Evolutionary conservation across 2,797 vertebrate species (phyloP).

Genomic region (Erethizon dorsatum): DNA sequence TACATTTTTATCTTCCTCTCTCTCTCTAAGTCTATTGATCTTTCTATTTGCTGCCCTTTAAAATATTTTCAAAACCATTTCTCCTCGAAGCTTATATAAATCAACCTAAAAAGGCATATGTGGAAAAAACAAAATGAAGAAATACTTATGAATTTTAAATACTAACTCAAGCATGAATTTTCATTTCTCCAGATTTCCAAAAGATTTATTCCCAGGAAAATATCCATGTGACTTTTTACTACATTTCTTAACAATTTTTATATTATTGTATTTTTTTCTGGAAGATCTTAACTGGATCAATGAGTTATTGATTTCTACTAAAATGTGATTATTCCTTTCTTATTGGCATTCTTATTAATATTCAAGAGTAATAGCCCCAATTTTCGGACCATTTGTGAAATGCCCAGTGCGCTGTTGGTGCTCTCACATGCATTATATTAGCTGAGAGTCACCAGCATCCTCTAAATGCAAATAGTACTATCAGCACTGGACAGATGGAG

Average conservation of each 20-base stretch:
- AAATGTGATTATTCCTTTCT: background rate
- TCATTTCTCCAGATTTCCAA: background rate
- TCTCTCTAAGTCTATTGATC: constrained; percentile 59
- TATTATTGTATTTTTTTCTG: background rate
- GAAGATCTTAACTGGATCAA: background rate
- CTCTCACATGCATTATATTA: background rate
- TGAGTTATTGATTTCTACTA: background rate
- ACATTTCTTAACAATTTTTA: background rate
- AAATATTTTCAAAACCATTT: constrained; percentile 65
- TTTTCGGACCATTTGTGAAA: background rate
- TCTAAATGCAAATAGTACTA: background rate
- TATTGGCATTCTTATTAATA: background rate
- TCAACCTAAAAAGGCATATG: background rate
- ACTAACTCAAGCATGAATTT: background rate
- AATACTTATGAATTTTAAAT: background rate
- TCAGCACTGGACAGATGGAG: background rate
- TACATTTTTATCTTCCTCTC: constrained; percentile 9
- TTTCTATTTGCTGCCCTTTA: constrained; percentile 57
- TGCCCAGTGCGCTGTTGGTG: no score
- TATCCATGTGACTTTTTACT: background rate
- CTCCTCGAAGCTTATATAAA: constrained; percentile 31
- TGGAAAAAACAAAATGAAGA: background rate
- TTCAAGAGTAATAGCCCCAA: background rate
- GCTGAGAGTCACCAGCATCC: background rate
- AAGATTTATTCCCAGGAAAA: background rate